Evolutionary conservation across 2,113 vertebrate genomes (phyloP).

Genomic region (Zapornia atra): DNA sequence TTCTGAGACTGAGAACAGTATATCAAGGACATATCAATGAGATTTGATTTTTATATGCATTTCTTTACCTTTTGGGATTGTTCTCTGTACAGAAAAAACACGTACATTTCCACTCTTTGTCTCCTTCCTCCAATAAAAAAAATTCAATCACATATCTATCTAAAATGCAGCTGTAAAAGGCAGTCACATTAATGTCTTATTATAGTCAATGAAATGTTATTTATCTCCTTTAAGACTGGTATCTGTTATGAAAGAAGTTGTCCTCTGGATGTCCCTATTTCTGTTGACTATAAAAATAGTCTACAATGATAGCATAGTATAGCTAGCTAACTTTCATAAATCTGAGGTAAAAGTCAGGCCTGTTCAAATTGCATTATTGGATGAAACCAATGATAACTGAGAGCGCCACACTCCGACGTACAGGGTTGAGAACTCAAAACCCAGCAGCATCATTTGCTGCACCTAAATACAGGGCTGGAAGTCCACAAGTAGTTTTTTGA

Average conservation of each 20-base stretch:
- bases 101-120: neutral
- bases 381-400: neutral
- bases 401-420: neutral
- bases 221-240: neutral
- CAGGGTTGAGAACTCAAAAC: neutral
- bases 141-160: neutral
- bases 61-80: neutral
- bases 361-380: neutral
- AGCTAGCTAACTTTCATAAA: neutral
- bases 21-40: neutral
- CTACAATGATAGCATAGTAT: neutral
- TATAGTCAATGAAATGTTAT: neutral
- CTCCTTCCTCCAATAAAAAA: neutral
- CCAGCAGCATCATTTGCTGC: neutral
- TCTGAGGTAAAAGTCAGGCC: neutral
- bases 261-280: neutral
- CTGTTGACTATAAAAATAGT: neutral
- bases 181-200: neutral
- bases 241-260: neutral
- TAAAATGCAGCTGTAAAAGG: neutral
- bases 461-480: neutral
- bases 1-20: neutral
- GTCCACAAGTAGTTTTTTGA: neutral
- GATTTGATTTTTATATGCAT: neutral
- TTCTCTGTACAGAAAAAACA: neutral